Evolutionary conservation across 2,797 vertebrate genomes (phyloP).

Genomic region (Spatula versicolor): DNA sequence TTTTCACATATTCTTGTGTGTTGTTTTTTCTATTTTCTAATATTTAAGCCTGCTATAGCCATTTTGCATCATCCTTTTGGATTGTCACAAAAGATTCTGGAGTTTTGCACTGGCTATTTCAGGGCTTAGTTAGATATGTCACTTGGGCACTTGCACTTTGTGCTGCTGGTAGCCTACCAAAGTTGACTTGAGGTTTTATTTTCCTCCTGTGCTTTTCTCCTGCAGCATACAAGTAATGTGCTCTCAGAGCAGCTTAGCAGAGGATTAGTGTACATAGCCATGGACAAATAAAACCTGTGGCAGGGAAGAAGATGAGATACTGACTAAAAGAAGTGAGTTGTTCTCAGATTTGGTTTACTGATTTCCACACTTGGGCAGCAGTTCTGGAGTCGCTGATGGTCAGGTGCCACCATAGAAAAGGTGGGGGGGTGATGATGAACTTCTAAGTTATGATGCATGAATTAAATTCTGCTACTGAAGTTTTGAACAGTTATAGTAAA

Average conservation of each 20-base stretch:
- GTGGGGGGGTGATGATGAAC: no score
- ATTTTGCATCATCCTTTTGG: neutral
- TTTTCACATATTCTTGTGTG: neutral
- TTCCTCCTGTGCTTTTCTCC: neutral
- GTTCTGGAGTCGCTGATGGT: neutral
- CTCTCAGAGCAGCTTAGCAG: neutral
- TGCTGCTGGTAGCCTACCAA: neutral
- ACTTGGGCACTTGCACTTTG: neutral
- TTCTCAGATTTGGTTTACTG: neutral
- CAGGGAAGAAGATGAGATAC: neutral
- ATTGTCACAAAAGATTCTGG: neutral
- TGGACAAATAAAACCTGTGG: neutral
- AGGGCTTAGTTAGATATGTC: neutral
- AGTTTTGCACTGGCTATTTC: neutral
- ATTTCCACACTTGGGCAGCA: neutral
- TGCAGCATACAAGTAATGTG: neutral
- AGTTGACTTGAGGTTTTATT: neutral
- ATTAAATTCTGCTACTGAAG: neutral
- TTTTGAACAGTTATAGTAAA: neutral
- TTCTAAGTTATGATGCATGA: neutral
- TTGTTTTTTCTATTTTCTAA: neutral
- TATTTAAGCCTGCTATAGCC: neutral
- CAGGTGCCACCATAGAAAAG: neutral
- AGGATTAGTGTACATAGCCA: neutral
- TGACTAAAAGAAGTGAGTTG: neutral